Percentiles rank a stretch among this genome's conserved stretches.
Evolutionary conservation across 2,113 vertebrate species (phyloP).

Genomic region (Rhizomys pruinosus): DNA sequence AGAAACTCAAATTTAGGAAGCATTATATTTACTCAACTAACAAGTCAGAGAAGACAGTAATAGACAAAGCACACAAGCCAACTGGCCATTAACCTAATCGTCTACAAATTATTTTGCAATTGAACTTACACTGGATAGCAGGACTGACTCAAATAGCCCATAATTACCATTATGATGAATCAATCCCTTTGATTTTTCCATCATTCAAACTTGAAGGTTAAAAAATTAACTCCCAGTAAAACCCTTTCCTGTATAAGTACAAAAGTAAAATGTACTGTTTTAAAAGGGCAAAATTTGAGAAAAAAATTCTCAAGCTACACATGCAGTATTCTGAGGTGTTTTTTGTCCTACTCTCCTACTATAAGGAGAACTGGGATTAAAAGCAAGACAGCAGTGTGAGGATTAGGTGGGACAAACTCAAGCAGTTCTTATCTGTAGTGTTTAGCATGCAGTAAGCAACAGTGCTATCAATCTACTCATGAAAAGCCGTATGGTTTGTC

Average conservation of each 20-base stretch:
- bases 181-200: constrained; percentile 67
- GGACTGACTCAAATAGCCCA: constrained; percentile 14
- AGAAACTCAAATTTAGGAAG: constrained; percentile 46
- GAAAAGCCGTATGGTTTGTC: not conserved
- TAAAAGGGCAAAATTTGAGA: not conserved
- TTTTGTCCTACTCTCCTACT: not conserved
- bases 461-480: not conserved
- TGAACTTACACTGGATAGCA: constrained; percentile 3
- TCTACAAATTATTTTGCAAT: constrained; percentile 59
- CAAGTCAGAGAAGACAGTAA: constrained; percentile 32
- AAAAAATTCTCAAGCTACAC: not conserved
- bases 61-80: constrained; percentile 7
- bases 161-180: constrained; percentile 11
- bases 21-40: constrained; percentile 29
- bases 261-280: constrained; percentile 49
- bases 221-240: constrained; percentile 52
- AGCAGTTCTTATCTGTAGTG: not conserved
- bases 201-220: constrained; percentile 54
- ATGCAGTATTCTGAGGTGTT: not conserved
- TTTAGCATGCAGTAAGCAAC: not conserved
- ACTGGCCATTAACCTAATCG: constrained; percentile 56
- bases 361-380: not conserved
- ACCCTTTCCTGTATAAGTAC: constrained; percentile 24
- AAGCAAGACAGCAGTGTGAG: no score
- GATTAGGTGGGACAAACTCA: no score